Percentiles rank a stretch among this genome's conserved stretches.
Evolutionary conservation across 2,797 vertebrate species (phyloP).

Genomic region (Diceros bicornis): DNA sequence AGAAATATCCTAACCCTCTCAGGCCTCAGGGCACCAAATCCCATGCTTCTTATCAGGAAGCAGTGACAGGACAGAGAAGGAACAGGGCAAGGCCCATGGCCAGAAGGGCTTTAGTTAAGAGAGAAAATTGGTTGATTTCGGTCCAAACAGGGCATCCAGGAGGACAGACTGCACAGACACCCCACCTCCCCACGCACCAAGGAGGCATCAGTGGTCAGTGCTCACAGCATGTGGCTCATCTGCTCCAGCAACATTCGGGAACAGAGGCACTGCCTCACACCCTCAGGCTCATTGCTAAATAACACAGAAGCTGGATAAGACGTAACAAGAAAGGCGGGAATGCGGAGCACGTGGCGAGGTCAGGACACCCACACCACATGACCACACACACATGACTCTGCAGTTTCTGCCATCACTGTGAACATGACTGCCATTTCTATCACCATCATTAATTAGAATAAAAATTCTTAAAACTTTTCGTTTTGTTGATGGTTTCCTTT

Average conservation of each 20-base stretch:
- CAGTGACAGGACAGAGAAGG: not conserved
- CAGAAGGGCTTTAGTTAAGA: not conserved
- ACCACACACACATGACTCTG: constrained; percentile 58
- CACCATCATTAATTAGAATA: constrained; percentile 67
- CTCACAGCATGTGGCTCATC: constrained; percentile 20
- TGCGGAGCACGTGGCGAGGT: constrained; percentile 63
- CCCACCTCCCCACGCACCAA: not conserved
- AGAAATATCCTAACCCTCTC: constrained; percentile 26
- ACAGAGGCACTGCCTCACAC: constrained; percentile 32
- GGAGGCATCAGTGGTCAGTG: not conserved
- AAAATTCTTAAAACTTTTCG: constrained; percentile 69
- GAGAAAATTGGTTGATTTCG: not conserved
- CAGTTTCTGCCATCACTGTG: constrained; percentile 64
- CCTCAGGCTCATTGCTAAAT: constrained; percentile 63
- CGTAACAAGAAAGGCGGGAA: constrained; percentile 64
- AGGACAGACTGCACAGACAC: not conserved
- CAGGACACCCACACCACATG: constrained; percentile 56
- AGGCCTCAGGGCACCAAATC: not conserved
- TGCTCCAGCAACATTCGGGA: constrained; percentile 48
- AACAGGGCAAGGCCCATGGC: not conserved
- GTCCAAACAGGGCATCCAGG: not conserved
- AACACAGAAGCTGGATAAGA: constrained; percentile 72
- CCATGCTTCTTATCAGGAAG: constrained; percentile 32
- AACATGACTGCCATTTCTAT: constrained; percentile 67
- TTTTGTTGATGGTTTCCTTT: too few relatives aligned